Evolutionary conservation across 2,113 vertebrate genomes (phyloP).

Genomic region (Zosterops borbonicus): DNA sequence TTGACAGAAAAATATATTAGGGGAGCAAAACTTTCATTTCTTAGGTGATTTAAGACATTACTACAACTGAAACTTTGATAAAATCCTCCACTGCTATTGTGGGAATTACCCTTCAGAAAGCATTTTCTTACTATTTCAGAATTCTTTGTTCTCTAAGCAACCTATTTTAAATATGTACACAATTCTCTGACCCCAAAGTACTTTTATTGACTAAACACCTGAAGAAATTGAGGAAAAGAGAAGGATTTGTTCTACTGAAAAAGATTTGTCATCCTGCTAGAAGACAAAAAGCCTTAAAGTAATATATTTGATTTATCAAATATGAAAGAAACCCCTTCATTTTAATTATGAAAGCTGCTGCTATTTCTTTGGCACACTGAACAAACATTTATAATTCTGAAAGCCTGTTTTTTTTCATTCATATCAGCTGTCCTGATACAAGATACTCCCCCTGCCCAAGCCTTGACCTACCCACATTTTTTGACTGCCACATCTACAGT

Average conservation of each 20-base stretch:
- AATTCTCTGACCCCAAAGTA: not conserved
- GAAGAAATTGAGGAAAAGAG: not conserved
- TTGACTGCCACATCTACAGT: not conserved
- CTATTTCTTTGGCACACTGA: not conserved
- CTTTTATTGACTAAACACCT: not conserved
- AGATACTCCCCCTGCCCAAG: not conserved
- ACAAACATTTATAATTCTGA: not conserved
- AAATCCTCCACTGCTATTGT: not conserved
- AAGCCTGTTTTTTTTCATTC: not conserved
- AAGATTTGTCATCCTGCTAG: not conserved
- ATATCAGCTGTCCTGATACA: not conserved
- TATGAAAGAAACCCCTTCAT: not conserved
- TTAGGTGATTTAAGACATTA: not conserved
- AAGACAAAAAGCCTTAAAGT: not conserved
- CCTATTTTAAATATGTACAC: rapidly evolving
- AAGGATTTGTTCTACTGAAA: not conserved
- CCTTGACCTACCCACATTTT: not conserved
- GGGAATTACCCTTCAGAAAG: not conserved
- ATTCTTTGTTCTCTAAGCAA: not conserved
- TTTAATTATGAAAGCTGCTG: not conserved
- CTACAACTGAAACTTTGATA: not conserved
- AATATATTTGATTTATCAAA: not conserved
- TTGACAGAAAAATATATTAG: not conserved
- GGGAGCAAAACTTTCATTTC: not conserved
- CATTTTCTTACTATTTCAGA: not conserved